phyloP scores from a whole-genome alignment of 1,140 invertebrate genomes.

The Prorops nasuta region DNA sequence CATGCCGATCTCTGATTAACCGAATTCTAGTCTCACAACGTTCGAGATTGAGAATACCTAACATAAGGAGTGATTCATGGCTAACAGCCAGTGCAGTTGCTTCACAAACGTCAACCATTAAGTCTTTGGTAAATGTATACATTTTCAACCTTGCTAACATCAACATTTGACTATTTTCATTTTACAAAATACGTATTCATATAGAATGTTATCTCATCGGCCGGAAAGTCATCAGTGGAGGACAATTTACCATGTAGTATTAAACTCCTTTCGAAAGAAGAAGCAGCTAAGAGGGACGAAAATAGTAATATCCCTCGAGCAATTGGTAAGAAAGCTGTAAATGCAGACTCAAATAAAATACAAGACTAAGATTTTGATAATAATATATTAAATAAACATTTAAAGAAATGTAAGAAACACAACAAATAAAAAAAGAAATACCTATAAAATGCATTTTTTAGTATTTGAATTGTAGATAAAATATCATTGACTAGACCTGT shows the following conservation, averaged over 20 bases:
- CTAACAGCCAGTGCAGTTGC: conserved; percentile 29
- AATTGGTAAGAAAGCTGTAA: too few species aligned
- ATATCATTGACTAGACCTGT: conserved; percentile 28
- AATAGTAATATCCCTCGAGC: too few species aligned
- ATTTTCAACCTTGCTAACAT: too few species aligned
- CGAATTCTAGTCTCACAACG: conserved; percentile 69
- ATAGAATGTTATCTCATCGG: too few species aligned
- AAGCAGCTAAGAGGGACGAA: too few species aligned
- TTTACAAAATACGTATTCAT: too few species aligned
- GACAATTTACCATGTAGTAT: too few species aligned
- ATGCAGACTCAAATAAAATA: conserved; percentile 9
- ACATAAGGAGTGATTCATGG: conserved; percentile 68
- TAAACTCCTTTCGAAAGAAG: too few species aligned
- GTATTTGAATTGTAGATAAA: conserved; percentile 7
- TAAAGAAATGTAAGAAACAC: neutral
- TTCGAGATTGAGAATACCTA: conserved; percentile 60
- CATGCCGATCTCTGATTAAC: conserved; percentile 67
- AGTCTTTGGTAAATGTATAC: too few species aligned
- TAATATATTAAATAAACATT: neutral
- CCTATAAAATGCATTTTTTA: conserved; percentile 24
- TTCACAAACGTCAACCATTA: conserved; percentile 39
- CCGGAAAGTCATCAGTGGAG: too few species aligned
- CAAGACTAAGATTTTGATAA: neutral
- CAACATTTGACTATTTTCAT: too few species aligned
- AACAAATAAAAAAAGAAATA: conserved; percentile 2